Percentiles rank a stretch among this genome's conserved stretches.
Evolutionary conservation across 2,888 invertebrate genomes (phyloP).

Genomic region (Limnephilus lunatus): DNA sequence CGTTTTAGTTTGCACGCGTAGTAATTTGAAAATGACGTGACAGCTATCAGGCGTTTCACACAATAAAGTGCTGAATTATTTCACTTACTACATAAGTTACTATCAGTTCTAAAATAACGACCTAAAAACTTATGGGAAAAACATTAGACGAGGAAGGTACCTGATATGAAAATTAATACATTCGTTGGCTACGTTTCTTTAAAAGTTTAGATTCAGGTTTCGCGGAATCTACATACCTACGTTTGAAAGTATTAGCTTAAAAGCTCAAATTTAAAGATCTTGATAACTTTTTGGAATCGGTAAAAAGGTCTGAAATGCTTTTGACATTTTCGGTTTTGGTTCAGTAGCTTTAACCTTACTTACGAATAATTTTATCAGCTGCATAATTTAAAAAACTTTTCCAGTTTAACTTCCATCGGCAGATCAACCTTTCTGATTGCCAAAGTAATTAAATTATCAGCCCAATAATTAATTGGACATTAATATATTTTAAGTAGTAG

Average conservation of each 20-base stretch:
- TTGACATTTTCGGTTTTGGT: too few relatives aligned
- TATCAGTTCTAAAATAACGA: background rate
- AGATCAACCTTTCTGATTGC: too few relatives aligned
- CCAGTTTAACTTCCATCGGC: too few relatives aligned
- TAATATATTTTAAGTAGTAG: too few relatives aligned
- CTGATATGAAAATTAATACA: background rate
- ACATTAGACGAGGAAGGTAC: background rate
- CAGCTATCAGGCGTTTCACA: conserved; percentile 11
- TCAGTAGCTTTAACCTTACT: too few relatives aligned
- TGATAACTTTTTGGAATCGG: too few relatives aligned
- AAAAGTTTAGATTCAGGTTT: background rate
- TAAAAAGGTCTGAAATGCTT: too few relatives aligned
- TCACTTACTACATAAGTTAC: conserved; percentile 10
- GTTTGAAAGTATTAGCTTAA: background rate
- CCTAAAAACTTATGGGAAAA: background rate
- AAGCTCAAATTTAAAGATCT: background rate
- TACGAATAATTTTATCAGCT: too few relatives aligned
- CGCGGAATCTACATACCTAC: background rate
- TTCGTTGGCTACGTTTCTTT: background rate
- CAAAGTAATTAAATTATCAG: too few relatives aligned
- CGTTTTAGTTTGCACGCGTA: conserved; percentile 15
- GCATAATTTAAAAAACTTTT: too few relatives aligned
- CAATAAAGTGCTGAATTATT: background rate
- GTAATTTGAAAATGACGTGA: conserved; percentile 44
- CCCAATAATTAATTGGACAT: too few relatives aligned